These are phyloP conservation scores for Meandrusa payeni DNA, from an alignment of 2,888 invertebrate genomes.

Conservation along the genomic window DNA sequence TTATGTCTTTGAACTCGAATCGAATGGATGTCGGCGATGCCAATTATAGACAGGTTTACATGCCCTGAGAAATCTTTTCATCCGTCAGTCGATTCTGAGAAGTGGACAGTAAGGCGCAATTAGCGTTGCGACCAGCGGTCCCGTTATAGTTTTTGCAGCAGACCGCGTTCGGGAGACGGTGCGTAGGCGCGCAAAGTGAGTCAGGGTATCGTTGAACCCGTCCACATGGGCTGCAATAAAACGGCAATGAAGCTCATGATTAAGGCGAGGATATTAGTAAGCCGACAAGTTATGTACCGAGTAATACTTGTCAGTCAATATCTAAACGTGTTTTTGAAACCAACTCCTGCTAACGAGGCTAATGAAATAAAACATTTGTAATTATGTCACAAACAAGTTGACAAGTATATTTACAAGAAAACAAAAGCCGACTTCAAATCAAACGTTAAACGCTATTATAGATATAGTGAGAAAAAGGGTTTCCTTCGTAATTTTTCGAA, in stretches of 20 bases:
- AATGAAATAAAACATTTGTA: no score
- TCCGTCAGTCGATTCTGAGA: conserved; percentile 8
- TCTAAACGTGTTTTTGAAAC: no score
- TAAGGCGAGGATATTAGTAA: conserved; percentile 9
- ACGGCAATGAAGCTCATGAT: conserved; percentile 11
- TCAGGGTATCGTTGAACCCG: conserved; percentile 29
- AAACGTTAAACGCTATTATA: no score
- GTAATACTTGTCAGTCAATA: no score
- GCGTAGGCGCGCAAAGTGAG: conserved; percentile 34
- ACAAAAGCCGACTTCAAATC: no score
- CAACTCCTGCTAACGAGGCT: no score
- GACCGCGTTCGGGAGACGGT: conserved; percentile 24
- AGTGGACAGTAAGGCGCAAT: conserved; percentile 7
- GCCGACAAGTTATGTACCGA: not conserved
- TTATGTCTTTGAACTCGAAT: no score
- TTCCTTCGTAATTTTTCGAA: no score
- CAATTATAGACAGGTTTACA: not conserved
- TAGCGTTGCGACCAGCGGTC: conserved; percentile 24
- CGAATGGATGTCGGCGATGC: no score
- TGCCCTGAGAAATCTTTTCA: conserved; percentile 3
- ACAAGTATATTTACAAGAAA: no score
- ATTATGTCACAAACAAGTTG: no score
- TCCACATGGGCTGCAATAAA: conserved; percentile 8
- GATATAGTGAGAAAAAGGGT: no score
- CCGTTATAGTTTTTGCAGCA: conserved; percentile 25